phyloP scores from a whole-genome alignment of 2,888 invertebrate genomes.

The Napeogenes sylphis region DNA sequence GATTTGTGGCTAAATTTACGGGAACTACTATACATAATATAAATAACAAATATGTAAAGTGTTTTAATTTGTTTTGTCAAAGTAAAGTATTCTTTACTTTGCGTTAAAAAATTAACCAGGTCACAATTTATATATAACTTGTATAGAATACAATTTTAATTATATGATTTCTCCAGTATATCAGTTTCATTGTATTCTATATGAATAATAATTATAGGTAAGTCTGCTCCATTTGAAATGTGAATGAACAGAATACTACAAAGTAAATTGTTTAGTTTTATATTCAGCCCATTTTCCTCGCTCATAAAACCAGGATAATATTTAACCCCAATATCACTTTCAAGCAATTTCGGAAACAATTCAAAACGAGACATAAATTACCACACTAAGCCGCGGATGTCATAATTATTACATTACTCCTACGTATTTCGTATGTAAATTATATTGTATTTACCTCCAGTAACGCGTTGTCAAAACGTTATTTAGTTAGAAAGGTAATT shows the following conservation, averaged over 20 bases:
- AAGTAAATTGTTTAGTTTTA: neutral
- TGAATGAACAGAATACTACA: neutral
- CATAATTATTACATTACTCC: conserved; percentile 11
- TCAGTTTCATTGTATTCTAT: too few relatives aligned
- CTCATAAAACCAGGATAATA: conserved; percentile 12
- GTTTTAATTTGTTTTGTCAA: too few relatives aligned
- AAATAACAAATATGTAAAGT: too few relatives aligned
- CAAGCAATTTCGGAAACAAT: conserved; percentile 17
- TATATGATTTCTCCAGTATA: too few relatives aligned
- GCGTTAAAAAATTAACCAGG: too few relatives aligned
- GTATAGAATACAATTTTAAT: too few relatives aligned
- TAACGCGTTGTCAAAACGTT: conserved; percentile 1
- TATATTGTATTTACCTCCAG: conserved; percentile 1
- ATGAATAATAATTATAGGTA: too few relatives aligned
- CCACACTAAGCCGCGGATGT: conserved; percentile 16
- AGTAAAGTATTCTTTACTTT: too few relatives aligned
- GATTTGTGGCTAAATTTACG: too few relatives aligned
- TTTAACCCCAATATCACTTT: conserved; percentile 15
- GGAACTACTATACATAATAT: too few relatives aligned
- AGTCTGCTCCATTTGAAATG: too few relatives aligned
- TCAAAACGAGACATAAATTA: conserved; percentile 28
- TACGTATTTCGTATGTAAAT: neutral
- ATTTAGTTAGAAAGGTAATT: conserved; percentile 2
- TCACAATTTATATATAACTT: too few relatives aligned
- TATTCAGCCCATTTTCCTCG: neutral